Percentiles rank a stretch among this genome's conserved stretches.
Conservation (phyloP, 2,113 vertebrate species). For the Sebastes fasciatus region DNA sequence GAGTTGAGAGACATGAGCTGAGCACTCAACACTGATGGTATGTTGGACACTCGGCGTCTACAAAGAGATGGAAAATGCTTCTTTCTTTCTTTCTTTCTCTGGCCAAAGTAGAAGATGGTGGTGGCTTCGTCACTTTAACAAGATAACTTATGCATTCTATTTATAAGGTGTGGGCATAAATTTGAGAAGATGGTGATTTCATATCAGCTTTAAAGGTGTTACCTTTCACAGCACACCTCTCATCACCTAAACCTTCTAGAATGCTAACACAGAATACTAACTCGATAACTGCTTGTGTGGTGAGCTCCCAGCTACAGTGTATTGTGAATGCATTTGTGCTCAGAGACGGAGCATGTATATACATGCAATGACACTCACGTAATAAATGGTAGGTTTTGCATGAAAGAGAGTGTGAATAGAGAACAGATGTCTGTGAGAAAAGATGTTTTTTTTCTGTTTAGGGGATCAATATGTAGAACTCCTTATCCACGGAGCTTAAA, state of each 20-base stretch:
- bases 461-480: neutral
- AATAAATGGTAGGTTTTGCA: conserved; percentile 23
- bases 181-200: conserved; percentile 19
- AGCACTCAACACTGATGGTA: conserved; percentile 12
- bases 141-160: conserved; percentile 39
- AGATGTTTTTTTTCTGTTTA: neutral
- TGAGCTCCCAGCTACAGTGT: conserved; percentile 43
- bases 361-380: conserved; percentile 41
- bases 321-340: conserved; percentile 39
- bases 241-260: conserved; percentile 8
- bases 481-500: neutral
- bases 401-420: conserved; percentile 15
- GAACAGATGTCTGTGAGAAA: conserved; percentile 6
- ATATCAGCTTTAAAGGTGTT: conserved; percentile 44
- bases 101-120: neutral
- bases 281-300: conserved; percentile 53
- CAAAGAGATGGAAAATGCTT: neutral
- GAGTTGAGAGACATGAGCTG: conserved; percentile 35
- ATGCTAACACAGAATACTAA: conserved; percentile 8
- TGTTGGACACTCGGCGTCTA: conserved; percentile 2
- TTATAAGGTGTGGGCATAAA: conserved; percentile 35
- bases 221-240: conserved; percentile 53
- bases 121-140: neutral
- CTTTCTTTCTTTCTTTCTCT: neutral
- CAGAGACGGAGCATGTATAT: conserved; percentile 30